Conservation (phyloP, 1,140 invertebrate genomes). For the Aphaenogaster ashmeadi region DNA sequence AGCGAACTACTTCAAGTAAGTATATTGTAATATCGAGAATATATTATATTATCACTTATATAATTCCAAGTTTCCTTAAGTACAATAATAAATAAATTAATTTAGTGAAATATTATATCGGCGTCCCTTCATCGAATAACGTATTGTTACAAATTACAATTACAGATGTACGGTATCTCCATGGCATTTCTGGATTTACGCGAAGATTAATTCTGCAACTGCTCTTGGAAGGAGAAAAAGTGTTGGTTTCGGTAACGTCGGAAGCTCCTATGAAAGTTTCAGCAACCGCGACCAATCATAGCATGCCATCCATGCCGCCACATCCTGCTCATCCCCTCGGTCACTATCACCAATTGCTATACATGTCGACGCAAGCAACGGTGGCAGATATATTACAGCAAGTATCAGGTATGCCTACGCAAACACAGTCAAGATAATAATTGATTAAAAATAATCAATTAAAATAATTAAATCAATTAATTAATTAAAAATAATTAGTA, state of each 20-base stretch:
- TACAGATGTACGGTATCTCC: slow-evolving; percentile 86
- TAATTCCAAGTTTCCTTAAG: background rate
- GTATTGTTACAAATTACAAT: slow-evolving; percentile 26
- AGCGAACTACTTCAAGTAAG: slow-evolving; percentile 89
- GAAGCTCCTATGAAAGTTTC: slow-evolving; percentile 84
- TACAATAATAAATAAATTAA: slow-evolving; percentile 1
- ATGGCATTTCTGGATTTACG: slow-evolving; percentile 94
- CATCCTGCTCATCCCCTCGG: slow-evolving; percentile 87
- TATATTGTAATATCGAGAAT: background rate
- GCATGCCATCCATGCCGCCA: slow-evolving; percentile 81
- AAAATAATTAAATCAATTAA: no score
- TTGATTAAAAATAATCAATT: background rate
- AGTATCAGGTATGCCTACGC: slow-evolving; percentile 86
- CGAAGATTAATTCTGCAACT: slow-evolving; percentile 94
- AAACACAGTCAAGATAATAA: background rate
- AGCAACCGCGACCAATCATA: slow-evolving; percentile 77
- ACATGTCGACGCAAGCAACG: slow-evolving; percentile 92
- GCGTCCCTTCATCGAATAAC: background rate
- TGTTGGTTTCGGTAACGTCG: slow-evolving; percentile 91
- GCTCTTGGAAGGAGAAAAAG: slow-evolving; percentile 94
- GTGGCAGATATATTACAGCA: slow-evolving; percentile 88
- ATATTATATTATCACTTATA: background rate
- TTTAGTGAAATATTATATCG: background rate
- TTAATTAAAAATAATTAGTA: background rate
- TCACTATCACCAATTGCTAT: slow-evolving; percentile 90